A percentile compares a stretch with the other conserved stretches of the same genome.
Conservation (phyloP, 1,140 invertebrate genomes). For the Zaprionus ghesquierei region DNA sequence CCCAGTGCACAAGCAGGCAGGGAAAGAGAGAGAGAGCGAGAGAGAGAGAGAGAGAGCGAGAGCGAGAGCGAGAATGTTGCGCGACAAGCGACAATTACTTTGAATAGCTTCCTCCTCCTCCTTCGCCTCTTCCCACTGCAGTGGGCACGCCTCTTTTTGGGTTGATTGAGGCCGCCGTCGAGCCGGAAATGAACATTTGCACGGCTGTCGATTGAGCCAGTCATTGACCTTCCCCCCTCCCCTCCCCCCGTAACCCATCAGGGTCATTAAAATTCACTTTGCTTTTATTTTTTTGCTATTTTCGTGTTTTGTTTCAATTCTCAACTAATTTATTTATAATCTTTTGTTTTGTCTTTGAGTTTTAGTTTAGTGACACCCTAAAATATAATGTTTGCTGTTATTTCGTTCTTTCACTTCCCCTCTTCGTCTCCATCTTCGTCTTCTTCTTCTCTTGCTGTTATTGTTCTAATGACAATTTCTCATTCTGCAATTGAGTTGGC, state of each 20-base stretch:
- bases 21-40: not conserved
- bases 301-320: conserved; percentile 68
- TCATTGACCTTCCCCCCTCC: conserved; percentile 22
- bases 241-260: not conserved
- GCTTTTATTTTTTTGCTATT: conserved; percentile 25
- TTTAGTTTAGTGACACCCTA: conserved; percentile 72
- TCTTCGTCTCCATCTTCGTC: not conserved
- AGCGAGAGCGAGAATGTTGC: conserved; percentile 25
- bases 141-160: not conserved
- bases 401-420: not conserved
- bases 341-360: conserved; percentile 54
- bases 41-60: not conserved
- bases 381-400: conserved; percentile 54
- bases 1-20: not conserved
- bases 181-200: conserved; percentile 65
- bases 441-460: conserved; percentile 5
- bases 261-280: conserved; percentile 48
- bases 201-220: conserved; percentile 58
- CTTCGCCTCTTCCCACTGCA: too few relatives aligned
- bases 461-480: conserved; percentile 64
- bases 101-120: conserved; percentile 19
- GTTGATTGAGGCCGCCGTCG: conserved; percentile 25
- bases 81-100: conserved; percentile 66
- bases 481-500: conserved; percentile 50
- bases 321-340: conserved; percentile 75